These are phyloP conservation scores for Crenichthys baileyi DNA, from an alignment of 2,797 vertebrate genomes.

Conservation along the genomic window DNA sequence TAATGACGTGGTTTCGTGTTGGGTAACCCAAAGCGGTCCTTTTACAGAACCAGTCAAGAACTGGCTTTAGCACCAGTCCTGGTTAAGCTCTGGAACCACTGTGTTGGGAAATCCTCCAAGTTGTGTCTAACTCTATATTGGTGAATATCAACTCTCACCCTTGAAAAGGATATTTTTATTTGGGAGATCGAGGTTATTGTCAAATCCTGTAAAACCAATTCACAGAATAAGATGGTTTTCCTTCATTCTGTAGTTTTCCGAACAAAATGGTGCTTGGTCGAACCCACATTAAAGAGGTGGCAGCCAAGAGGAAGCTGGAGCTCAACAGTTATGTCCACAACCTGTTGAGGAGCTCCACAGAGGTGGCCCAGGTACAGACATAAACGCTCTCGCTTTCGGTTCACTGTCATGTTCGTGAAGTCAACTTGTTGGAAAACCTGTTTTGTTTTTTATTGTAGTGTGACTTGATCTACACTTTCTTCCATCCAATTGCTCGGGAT, in stretches of 20 bases:
- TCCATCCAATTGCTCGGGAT: slow-evolving; percentile 94
- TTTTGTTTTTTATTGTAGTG: slow-evolving; percentile 80
- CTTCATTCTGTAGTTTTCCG: slow-evolving; percentile 84
- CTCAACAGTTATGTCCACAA: slow-evolving; percentile 95
- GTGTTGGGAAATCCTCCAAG: background rate
- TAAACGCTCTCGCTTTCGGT: background rate
- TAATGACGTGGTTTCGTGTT: no score
- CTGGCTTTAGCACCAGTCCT: no score
- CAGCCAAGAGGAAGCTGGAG: slow-evolving; percentile 95
- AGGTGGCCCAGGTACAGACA: slow-evolving; percentile 88
- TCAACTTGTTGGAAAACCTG: background rate
- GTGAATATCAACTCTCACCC: background rate
- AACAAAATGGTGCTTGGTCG: slow-evolving; percentile 97
- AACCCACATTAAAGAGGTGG: slow-evolving; percentile 97
- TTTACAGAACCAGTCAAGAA: no score
- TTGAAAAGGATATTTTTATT: background rate
- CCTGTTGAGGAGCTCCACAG: slow-evolving; percentile 91
- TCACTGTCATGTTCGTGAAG: background rate
- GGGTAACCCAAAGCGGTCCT: no score
- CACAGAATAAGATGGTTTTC: background rate
- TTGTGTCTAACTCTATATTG: background rate
- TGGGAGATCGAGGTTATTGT: background rate
- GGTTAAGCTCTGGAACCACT: no score
- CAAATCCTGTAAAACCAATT: background rate
- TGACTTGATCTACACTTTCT: slow-evolving; percentile 98